These are phyloP conservation scores for Beris morrisii DNA, from an alignment of 2,888 invertebrate species.

Conservation along the genomic window DNA sequence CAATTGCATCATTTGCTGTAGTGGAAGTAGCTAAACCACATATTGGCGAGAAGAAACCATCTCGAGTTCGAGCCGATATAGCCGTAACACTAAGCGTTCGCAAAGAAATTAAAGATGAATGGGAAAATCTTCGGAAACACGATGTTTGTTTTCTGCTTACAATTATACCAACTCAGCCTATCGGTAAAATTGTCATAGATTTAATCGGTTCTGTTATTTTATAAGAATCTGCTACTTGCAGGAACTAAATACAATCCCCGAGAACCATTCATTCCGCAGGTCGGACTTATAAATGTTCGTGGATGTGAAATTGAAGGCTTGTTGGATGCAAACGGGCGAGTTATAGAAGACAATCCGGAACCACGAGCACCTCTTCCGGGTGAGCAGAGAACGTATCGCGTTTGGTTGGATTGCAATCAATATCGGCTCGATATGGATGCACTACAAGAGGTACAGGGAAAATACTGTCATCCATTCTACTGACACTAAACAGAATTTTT, in stretches of 20 bases:
- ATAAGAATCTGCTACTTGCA: conserved; percentile 42
- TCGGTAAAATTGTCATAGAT: conserved; percentile 62
- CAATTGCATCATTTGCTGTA: conserved; percentile 87
- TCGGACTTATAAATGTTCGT: conserved; percentile 86
- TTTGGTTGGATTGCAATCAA: conserved; percentile 96
- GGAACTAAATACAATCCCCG: conserved; percentile 80
- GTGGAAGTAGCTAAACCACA: conserved; percentile 93
- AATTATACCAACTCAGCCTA: conserved; percentile 79
- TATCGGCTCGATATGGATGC: conserved; percentile 90
- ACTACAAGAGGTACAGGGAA: conserved; percentile 67
- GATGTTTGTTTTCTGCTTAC: conserved; percentile 97
- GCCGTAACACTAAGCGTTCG: conserved; percentile 89
- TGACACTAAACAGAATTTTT: conserved; percentile 9
- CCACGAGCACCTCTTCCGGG: conserved; percentile 85
- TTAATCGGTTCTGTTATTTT: conserved; percentile 1
- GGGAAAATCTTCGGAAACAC: conserved; percentile 95
- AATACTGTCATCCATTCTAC: too few relatives aligned
- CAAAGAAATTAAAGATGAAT: conserved; percentile 90
- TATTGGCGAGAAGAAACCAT: conserved; percentile 92
- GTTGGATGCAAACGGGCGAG: conserved; percentile 91
- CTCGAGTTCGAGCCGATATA: conserved; percentile 93
- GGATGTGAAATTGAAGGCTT: conserved; percentile 99
- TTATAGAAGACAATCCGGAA: conserved; percentile 95
- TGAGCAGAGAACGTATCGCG: conserved; percentile 87
- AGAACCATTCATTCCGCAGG: conserved; percentile 87